Percentiles rank a stretch among this genome's conserved stretches.
Evolutionary conservation across 2,113 vertebrate genomes (phyloP).

Genomic region (Lasiurus cinereus): DNA sequence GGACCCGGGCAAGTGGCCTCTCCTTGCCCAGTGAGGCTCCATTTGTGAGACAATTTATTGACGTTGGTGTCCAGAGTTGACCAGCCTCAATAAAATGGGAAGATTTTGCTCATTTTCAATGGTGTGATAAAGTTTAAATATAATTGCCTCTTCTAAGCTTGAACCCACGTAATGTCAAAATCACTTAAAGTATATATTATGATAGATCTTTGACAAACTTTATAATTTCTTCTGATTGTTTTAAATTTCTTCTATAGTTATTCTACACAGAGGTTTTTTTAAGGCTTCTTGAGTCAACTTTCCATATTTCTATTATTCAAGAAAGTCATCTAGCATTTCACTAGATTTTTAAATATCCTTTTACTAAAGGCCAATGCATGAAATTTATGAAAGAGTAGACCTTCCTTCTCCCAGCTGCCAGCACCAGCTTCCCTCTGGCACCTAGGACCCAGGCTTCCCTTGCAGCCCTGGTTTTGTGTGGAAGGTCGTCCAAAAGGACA

Average conservation of each 20-base stretch:
- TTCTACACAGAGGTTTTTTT: not conserved
- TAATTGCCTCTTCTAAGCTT: not conserved
- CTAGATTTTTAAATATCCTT: conserved; percentile 2
- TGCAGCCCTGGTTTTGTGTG: no score
- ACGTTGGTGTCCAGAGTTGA: no score
- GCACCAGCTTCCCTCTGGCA: no score
- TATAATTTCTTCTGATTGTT: not conserved
- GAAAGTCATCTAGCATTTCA: not conserved
- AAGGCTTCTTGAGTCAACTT: not conserved
- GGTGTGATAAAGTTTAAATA: not conserved
- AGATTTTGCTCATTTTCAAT: not conserved
- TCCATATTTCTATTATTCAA: not conserved
- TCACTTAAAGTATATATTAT: not conserved
- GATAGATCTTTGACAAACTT: not conserved
- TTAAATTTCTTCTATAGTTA: not conserved
- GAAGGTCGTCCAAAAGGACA: no score
- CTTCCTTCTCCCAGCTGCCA: no score
- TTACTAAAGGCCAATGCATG: not conserved
- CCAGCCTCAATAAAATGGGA: not conserved
- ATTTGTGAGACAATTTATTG: not conserved
- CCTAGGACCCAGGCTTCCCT: no score
- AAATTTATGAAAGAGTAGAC: no score
- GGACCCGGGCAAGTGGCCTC: accelerated
- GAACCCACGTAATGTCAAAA: not conserved
- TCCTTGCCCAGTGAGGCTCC: accelerated